These are phyloP conservation scores for Lymantria dispar DNA, from an alignment of 2,888 invertebrate genomes.

Conservation along the genomic window DNA sequence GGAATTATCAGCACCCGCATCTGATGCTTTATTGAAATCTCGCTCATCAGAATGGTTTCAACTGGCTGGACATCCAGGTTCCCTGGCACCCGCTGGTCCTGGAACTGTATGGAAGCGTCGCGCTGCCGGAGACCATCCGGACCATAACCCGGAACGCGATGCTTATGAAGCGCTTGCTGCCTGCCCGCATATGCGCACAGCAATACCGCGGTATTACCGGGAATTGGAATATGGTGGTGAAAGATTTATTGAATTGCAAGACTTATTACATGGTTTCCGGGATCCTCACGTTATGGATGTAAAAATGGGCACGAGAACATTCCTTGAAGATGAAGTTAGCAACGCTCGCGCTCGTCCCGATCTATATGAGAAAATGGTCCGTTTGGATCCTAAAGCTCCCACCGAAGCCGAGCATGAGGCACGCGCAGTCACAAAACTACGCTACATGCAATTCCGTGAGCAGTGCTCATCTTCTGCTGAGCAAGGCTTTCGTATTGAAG, in stretches of 20 bases:
- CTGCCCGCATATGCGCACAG: slow-evolving; percentile 87
- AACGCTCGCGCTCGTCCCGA: slow-evolving; percentile 92
- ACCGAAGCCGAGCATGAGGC: slow-evolving; percentile 90
- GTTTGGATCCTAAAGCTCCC: slow-evolving; percentile 93
- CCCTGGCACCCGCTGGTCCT: slow-evolving; percentile 95
- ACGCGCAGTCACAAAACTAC: slow-evolving; percentile 95
- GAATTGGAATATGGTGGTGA: slow-evolving; percentile 90
- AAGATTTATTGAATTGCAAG: slow-evolving; percentile 96
- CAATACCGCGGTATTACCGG: slow-evolving; percentile 92
- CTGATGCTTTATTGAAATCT: slow-evolving; percentile 90
- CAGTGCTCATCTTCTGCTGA: slow-evolving; percentile 95
- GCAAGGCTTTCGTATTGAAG: slow-evolving; percentile 98
- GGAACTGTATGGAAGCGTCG: slow-evolving; percentile 97
- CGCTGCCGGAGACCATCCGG: slow-evolving; percentile 85
- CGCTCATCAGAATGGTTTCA: slow-evolving; percentile 92
- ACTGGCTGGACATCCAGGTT: slow-evolving; percentile 95
- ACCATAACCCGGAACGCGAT: slow-evolving; percentile 87
- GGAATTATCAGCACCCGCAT: slow-evolving; percentile 94
- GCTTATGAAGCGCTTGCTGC: slow-evolving; percentile 91
- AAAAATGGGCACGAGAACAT: slow-evolving; percentile 98
- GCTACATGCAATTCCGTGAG: slow-evolving; percentile 98
- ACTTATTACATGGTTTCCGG: slow-evolving; percentile 93
- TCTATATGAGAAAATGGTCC: slow-evolving; percentile 97
- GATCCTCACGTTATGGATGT: slow-evolving; percentile 98
- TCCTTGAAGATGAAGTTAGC: slow-evolving; percentile 96